Evolutionary conservation across 2,797 vertebrate species (phyloP), one percentile per base, ranked within the genome.

Genomic region (Galago senegalensis): DNA sequence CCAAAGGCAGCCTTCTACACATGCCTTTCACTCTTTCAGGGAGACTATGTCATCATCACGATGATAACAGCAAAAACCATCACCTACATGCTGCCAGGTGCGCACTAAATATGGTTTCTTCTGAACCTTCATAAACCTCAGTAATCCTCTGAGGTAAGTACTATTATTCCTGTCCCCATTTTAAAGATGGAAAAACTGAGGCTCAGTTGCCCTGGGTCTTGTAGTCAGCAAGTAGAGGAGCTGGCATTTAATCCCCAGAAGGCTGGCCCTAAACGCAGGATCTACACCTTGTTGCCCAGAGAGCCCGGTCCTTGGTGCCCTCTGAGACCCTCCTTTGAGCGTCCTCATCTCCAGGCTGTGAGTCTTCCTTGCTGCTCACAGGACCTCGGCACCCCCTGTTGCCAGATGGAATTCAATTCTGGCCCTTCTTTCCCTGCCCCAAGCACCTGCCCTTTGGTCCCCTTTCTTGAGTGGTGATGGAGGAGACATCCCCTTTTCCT

Each of bases 351-450:
- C 3, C 0, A 40, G 60, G 61, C 63, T 67, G 65, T 4, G 23
- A 0, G 29, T 29, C n/a, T 13, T 93, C 11, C 49, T 49, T 1
- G 1, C n/a, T n/a, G 60, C 20, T 20, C 16, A 7, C 7, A 20
- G 81, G 46, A 61, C 3, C 16, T 79, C 3, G 4, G 70, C 3
- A 8, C 0, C 0, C 20, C 1, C 10, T 1, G 11, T 3, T 8
- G 27, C 84, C 67, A 46, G 17, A 18, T 20, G 21, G 34, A 85
- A 31, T n/a, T 69, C 46, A 46, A 72, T 76, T 76, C 69, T 9
- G 23, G 23, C 34, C 53, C 56, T 70, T 37, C 12, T 49, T 23
- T 61, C 63, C 16, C 21, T 14, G 11, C 1, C 11, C 46, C 29
- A 20, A 46, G 18, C 27, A 7, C 65, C 21, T 75, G 43, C 67